Evolutionary conservation across 35 echinoderm and acorn worm genomes (phyloP).

Genomic region (Chiridota heheva): DNA sequence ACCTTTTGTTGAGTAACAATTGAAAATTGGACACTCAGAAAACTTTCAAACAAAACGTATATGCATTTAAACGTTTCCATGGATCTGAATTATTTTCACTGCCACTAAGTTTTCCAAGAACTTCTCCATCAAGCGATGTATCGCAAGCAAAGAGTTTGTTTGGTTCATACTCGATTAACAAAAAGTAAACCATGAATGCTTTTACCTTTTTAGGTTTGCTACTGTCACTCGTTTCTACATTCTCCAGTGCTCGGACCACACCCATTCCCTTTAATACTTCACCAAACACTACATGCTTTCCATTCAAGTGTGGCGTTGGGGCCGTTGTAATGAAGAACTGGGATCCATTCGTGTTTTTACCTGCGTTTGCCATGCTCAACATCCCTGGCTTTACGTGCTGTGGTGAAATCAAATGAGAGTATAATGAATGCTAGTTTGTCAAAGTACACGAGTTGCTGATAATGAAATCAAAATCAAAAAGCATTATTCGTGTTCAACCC

Average conservation of each 20-base stretch:
- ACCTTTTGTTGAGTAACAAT: too few relatives aligned
- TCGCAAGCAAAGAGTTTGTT: background rate
- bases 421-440: background rate
- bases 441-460: background rate
- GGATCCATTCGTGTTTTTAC: conserved; percentile 73
- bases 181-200: background rate
- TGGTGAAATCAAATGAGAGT: too few relatives aligned
- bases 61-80: too few relatives aligned
- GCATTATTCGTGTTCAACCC: background rate
- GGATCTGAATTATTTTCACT: too few relatives aligned
- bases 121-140: too few relatives aligned
- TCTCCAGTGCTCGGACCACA: conserved; percentile 60
- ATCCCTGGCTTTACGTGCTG: conserved; percentile 78
- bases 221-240: conserved; percentile 20
- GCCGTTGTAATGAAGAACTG: conserved; percentile 90
- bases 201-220: conserved; percentile 66
- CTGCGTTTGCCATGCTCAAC: conserved; percentile 95
- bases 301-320: conserved; percentile 66
- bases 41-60: too few relatives aligned
- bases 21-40: too few relatives aligned
- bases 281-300: conserved; percentile 84
- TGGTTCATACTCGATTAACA: background rate
- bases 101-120: too few relatives aligned
- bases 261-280: conserved; percentile 73
- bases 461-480: background rate